phyloP scores from a whole-genome alignment of 2,797 vertebrate genomes.

The Fundulus diaphanus region DNA sequence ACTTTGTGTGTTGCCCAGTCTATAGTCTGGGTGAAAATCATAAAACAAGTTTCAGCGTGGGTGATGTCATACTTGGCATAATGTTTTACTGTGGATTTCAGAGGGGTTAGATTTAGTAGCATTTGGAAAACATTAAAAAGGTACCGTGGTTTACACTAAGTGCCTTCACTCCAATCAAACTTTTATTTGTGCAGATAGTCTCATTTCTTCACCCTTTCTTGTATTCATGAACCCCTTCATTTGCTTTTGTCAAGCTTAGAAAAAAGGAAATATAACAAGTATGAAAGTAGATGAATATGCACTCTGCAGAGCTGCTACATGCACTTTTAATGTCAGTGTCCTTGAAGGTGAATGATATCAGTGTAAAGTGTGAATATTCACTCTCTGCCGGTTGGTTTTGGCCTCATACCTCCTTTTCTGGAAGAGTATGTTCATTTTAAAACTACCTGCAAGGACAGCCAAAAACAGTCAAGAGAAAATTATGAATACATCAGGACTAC shows the following conservation, averaged over 20 bases:
- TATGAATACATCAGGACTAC: slow-evolving; percentile 65
- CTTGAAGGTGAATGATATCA: slow-evolving; percentile 59
- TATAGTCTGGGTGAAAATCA: slow-evolving; percentile 65
- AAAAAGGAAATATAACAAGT: slow-evolving; percentile 48
- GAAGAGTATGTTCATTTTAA: slow-evolving; percentile 69
- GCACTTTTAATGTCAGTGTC: slow-evolving; percentile 55
- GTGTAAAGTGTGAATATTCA: slow-evolving; percentile 75
- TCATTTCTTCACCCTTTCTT: slow-evolving; percentile 33
- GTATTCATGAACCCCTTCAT: slow-evolving; percentile 21
- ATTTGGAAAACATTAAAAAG: slow-evolving; percentile 77
- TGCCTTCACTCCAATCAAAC: no score
- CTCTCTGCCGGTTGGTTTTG: slow-evolving; percentile 73
- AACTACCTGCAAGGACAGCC: slow-evolving; percentile 47
- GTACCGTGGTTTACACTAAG: slow-evolving; percentile 72
- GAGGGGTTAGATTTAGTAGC: slow-evolving; percentile 78
- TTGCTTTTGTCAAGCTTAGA: slow-evolving; percentile 23
- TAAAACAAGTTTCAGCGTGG: slow-evolving; percentile 61
- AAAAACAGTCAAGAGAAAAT: slow-evolving; percentile 52
- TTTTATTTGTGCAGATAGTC: slow-evolving; percentile 63
- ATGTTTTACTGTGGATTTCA: slow-evolving; percentile 70
- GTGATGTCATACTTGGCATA: slow-evolving; percentile 81
- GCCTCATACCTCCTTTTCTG: slow-evolving; percentile 41
- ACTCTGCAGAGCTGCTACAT: slow-evolving; percentile 55
- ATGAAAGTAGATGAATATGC: slow-evolving; percentile 49
- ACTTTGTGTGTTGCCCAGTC: slow-evolving; percentile 57